Evolutionary conservation across 2,113 vertebrate genomes (phyloP).

Genomic region (Neogobius melanostomus): DNA sequence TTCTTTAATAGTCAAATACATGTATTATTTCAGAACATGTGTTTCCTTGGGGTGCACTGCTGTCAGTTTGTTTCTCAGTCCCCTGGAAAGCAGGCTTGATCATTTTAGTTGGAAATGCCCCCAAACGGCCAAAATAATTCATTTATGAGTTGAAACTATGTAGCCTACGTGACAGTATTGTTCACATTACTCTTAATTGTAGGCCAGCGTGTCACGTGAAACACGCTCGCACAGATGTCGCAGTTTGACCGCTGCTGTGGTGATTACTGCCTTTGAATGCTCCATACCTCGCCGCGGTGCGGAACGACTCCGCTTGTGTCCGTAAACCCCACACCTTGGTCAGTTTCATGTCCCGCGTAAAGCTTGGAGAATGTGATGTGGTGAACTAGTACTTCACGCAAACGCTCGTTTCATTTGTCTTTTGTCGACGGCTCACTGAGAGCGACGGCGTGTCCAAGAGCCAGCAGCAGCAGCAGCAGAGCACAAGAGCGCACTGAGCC

Average conservation of each 20-base stretch:
- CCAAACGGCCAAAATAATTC: neutral
- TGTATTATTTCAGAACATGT: neutral
- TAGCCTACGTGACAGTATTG: neutral
- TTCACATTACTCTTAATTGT: slow-evolving; percentile 19
- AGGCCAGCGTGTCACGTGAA: slow-evolving; percentile 46
- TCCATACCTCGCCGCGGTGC: slow-evolving; percentile 40
- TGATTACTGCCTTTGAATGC: slow-evolving; percentile 52
- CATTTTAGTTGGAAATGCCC: neutral
- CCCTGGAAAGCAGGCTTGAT: too few species aligned
- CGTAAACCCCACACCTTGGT: slow-evolving; percentile 7
- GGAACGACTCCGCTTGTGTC: slow-evolving; percentile 19
- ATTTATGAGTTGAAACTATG: neutral
- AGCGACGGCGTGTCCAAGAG: slow-evolving; percentile 65
- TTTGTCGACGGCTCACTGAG: slow-evolving; percentile 46
- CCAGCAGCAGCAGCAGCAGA: slow-evolving; percentile 49
- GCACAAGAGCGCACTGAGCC: slow-evolving; percentile 68
- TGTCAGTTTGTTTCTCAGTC: neutral
- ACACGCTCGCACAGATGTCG: slow-evolving; percentile 61
- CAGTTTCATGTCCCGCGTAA: slow-evolving; percentile 6
- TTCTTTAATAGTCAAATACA: neutral
- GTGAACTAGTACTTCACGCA: slow-evolving; percentile 43
- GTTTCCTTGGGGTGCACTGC: neutral
- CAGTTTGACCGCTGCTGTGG: slow-evolving; percentile 61
- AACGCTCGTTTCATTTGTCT: slow-evolving; percentile 21
- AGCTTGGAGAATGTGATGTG: neutral